These are phyloP conservation scores for Orchestes rusci DNA, from an alignment of 2,888 invertebrate species.

Conservation along the genomic window DNA sequence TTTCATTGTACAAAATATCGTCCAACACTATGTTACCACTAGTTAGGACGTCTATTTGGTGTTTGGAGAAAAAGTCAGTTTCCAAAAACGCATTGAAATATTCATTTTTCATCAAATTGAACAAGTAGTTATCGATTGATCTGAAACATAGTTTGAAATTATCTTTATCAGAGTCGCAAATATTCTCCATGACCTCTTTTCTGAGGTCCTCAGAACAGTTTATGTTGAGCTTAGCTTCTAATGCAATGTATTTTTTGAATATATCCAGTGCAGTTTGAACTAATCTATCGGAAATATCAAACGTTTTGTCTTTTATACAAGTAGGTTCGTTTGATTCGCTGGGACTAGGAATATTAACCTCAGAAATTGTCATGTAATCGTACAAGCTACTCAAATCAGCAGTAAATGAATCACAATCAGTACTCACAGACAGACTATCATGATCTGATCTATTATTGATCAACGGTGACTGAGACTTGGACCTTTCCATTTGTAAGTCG, in stretches of 20 bases:
- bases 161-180: conserved; percentile 59
- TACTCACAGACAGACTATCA: conserved; percentile 44
- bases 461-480: conserved; percentile 28
- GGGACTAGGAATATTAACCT: conserved; percentile 26
- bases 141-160: conserved; percentile 65
- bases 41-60: conserved; percentile 87
- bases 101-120: conserved; percentile 59
- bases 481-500: conserved; percentile 31
- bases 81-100: conserved; percentile 75
- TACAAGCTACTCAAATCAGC: conserved; percentile 40
- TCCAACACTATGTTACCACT: conserved; percentile 69
- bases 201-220: conserved; percentile 53
- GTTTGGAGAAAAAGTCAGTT: conserved; percentile 84
- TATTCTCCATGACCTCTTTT: conserved; percentile 56
- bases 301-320: conserved; percentile 26
- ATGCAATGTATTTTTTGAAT: conserved; percentile 70
- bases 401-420: conserved; percentile 43
- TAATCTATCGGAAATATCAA: conserved; percentile 30
- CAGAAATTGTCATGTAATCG: conserved; percentile 33
- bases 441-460: conserved; percentile 36
- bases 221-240: conserved; percentile 56
- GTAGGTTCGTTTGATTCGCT: conserved; percentile 41
- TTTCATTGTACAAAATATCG: conserved; percentile 87
- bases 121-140: conserved; percentile 61
- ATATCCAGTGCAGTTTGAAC: conserved; percentile 60